Conservation (phyloP, 2,113 vertebrate genomes). For the Eretmodus cyanostictus region DNA sequence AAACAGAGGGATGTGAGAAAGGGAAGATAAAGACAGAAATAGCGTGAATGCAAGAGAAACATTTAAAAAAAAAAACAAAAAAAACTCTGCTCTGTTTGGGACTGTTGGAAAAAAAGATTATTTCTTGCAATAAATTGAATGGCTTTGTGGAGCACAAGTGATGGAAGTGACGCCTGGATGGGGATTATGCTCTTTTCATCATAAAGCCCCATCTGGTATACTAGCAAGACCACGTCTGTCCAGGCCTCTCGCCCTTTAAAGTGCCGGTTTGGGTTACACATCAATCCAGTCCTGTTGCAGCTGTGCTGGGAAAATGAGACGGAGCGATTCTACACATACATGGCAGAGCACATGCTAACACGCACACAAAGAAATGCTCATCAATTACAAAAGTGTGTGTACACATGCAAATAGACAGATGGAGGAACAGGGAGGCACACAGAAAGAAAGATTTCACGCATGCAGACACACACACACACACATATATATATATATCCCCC, state of each 20-base stretch:
- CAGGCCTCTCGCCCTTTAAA: slow-evolving; percentile 96
- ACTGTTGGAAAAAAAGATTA: slow-evolving; percentile 73
- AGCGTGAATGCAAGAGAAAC: slow-evolving; percentile 38
- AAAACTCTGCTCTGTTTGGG: slow-evolving; percentile 69
- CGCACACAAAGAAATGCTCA: slow-evolving; percentile 22
- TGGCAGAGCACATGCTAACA: slow-evolving; percentile 24
- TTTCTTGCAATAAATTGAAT: slow-evolving; percentile 84
- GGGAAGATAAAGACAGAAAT: slow-evolving; percentile 73
- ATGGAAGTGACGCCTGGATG: slow-evolving; percentile 93
- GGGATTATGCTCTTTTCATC: slow-evolving; percentile 99
- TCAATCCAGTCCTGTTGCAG: slow-evolving; percentile 95
- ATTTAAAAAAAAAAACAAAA: slow-evolving; percentile 64
- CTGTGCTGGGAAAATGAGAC: slow-evolving; percentile 80
- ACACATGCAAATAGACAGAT: slow-evolving; percentile 42
- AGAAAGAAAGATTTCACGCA: not conserved
- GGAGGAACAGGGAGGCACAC: slow-evolving; percentile 3
- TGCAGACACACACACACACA: not conserved
- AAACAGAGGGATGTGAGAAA: slow-evolving; percentile 17
- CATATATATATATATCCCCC: not conserved
- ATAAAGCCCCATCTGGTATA: slow-evolving; percentile 97
- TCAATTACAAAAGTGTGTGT: slow-evolving; percentile 69
- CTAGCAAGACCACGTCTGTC: slow-evolving; percentile 93
- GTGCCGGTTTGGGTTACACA: slow-evolving; percentile 94
- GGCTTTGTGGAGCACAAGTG: slow-evolving; percentile 88
- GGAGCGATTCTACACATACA: slow-evolving; percentile 67